Conservation (phyloP, 2,797 vertebrate species). For the Dipus sagitta region DNA sequence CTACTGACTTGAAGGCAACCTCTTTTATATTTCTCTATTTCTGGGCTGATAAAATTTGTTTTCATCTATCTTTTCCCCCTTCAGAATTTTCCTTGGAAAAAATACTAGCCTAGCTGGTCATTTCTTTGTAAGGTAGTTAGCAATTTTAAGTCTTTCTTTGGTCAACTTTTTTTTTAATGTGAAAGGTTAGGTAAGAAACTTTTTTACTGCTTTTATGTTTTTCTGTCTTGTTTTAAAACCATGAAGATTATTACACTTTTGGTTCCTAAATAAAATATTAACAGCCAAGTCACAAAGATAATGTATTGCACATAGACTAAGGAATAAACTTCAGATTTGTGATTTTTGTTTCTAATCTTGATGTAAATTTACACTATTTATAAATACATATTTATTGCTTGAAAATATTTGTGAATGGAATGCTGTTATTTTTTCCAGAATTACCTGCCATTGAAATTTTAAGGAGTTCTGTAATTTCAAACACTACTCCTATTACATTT, state of each 20-base stretch:
- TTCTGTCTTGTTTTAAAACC: constrained; percentile 93
- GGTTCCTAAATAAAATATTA: constrained; percentile 93
- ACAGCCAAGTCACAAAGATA: constrained; percentile 98
- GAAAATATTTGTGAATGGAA: constrained; percentile 99
- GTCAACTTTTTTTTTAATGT: constrained; percentile 93
- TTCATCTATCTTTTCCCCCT: constrained; percentile 88
- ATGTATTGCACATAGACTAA: constrained; percentile 99
- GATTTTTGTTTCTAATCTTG: constrained; percentile 99
- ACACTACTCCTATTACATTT: constrained; percentile 97
- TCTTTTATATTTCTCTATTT: constrained; percentile 93
- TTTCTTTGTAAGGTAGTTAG: constrained; percentile 95
- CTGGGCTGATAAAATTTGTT: constrained; percentile 92
- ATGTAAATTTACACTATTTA: constrained; percentile 99
- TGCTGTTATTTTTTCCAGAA: constrained; percentile 99
- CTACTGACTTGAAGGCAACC: constrained; percentile 98
- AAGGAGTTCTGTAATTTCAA: constrained; percentile 99
- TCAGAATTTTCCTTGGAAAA: constrained; percentile 89
- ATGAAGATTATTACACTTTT: constrained; percentile 89
- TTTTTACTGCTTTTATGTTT: constrained; percentile 94
- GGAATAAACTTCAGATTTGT: constrained; percentile 98
- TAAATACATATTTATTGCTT: constrained; percentile 99
- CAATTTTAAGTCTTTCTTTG: constrained; percentile 94
- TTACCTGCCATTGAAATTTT: constrained; percentile 99
- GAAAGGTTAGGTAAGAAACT: constrained; percentile 92
- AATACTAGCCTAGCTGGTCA: constrained; percentile 94